Percentiles rank a stretch among this genome's conserved stretches.
Evolutionary conservation across 2,113 vertebrate species (phyloP).

Genomic region (Anolis carolinensis): DNA sequence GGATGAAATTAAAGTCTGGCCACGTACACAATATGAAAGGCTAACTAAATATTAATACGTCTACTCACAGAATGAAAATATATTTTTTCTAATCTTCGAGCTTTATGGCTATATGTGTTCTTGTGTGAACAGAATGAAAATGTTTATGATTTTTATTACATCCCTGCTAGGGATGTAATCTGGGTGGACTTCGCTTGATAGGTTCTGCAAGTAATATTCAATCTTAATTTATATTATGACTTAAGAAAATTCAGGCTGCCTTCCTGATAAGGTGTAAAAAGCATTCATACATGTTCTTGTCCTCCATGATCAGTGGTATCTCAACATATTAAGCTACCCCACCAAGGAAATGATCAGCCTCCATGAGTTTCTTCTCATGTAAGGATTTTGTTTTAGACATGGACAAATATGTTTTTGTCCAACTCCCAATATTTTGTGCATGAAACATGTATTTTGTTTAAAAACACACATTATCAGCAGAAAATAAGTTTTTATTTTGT

Average conservation of each 20-base stretch:
- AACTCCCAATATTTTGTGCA: too few species aligned
- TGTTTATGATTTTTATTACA: not conserved
- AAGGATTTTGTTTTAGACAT: too few species aligned
- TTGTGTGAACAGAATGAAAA: not conserved
- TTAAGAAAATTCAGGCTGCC: not conserved
- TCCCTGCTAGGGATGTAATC: not conserved
- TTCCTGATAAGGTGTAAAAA: not conserved
- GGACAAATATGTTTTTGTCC: too few species aligned
- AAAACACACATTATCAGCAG: too few species aligned
- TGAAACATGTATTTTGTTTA: too few species aligned
- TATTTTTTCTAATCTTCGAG: conserved; percentile 26
- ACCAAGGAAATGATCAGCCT: too few species aligned
- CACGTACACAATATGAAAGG: not conserved
- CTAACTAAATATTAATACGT: not conserved
- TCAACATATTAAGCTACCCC: too few species aligned
- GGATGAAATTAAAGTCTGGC: conserved; percentile 42
- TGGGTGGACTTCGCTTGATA: too few species aligned
- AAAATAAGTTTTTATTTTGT: too few species aligned
- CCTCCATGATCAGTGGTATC: too few species aligned
- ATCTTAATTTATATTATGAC: not conserved
- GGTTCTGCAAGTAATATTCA: not conserved
- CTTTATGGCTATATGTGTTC: not conserved
- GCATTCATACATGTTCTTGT: too few species aligned
- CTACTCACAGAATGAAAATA: not conserved
- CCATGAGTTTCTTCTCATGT: too few species aligned